Evolutionary conservation across 2,888 invertebrate genomes (phyloP).

Genomic region (Cabera pusaria): DNA sequence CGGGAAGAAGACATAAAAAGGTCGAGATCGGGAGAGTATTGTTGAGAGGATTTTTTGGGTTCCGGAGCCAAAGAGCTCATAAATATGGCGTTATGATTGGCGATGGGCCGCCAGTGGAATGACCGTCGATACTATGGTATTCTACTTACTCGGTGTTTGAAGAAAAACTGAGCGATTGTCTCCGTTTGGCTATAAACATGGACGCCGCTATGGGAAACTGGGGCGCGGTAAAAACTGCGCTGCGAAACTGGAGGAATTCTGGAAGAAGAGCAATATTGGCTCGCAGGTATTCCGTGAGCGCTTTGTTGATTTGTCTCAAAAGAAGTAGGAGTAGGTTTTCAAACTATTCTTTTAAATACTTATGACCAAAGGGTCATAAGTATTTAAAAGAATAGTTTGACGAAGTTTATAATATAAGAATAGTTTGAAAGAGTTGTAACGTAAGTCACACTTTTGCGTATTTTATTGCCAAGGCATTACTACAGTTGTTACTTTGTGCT

Average conservation of each 20-base stretch:
- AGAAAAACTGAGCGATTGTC: slow-evolving; percentile 37
- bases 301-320: slow-evolving; percentile 11
- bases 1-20: slow-evolving; percentile 77
- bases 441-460: too few relatives aligned
- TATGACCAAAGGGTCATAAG: too few relatives aligned
- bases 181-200: slow-evolving; percentile 36
- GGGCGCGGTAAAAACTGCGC: slow-evolving; percentile 26
- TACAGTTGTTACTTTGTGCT: too few relatives aligned
- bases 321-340: slow-evolving; percentile 12
- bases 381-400: too few relatives aligned
- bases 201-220: slow-evolving; percentile 37
- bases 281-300: slow-evolving; percentile 28
- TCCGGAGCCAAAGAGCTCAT: slow-evolving; percentile 48
- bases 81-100: slow-evolving; percentile 74
- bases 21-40: slow-evolving; percentile 44
- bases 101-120: slow-evolving; percentile 44
- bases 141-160: slow-evolving; percentile 33
- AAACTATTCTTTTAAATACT: too few relatives aligned
- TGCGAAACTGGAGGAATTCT: slow-evolving; percentile 32
- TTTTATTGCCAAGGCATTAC: too few relatives aligned
- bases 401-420: too few relatives aligned
- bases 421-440: too few relatives aligned
- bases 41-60: slow-evolving; percentile 57
- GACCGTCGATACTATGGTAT: slow-evolving; percentile 34
- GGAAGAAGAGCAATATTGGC: slow-evolving; percentile 31